These are phyloP conservation scores for Erythrolamprus reginae DNA, from an alignment of 2,113 vertebrate genomes.

Conservation along the genomic window DNA sequence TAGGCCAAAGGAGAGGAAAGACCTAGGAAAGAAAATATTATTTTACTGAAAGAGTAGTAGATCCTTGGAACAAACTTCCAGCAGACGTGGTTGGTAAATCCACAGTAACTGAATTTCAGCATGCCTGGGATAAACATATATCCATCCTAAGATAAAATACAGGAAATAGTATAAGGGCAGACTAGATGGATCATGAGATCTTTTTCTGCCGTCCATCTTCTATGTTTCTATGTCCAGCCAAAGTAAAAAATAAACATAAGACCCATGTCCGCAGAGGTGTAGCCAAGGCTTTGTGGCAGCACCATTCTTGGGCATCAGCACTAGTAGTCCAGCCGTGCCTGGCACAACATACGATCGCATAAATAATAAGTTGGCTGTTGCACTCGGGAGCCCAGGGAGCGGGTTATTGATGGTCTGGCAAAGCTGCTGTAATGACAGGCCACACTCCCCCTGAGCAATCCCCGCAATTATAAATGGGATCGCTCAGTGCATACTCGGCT, in stretches of 20 bases:
- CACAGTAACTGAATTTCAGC: too few species aligned
- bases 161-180: too few species aligned
- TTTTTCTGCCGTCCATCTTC: too few species aligned
- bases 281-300: conserved; percentile 1
- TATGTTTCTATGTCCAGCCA: too few species aligned
- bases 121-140: too few species aligned
- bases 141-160: too few species aligned
- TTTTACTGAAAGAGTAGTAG: too few species aligned
- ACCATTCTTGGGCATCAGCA: not conserved
- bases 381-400: not conserved
- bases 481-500: not conserved
- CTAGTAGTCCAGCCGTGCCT: not conserved
- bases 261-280: not conserved
- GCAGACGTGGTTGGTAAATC: too few species aligned
- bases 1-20: too few species aligned
- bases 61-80: too few species aligned
- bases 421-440: conserved; percentile 20
- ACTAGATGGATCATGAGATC: too few species aligned
- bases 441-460: conserved; percentile 8
- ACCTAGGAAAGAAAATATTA: too few species aligned
- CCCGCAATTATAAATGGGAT: conserved; percentile 23
- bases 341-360: not conserved
- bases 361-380: conserved; percentile 22
- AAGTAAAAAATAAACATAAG: not conserved
- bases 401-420: conserved; percentile 24